phyloP scores from a whole-genome alignment of 2,797 vertebrate species.

The Cynopterus sphinx region DNA sequence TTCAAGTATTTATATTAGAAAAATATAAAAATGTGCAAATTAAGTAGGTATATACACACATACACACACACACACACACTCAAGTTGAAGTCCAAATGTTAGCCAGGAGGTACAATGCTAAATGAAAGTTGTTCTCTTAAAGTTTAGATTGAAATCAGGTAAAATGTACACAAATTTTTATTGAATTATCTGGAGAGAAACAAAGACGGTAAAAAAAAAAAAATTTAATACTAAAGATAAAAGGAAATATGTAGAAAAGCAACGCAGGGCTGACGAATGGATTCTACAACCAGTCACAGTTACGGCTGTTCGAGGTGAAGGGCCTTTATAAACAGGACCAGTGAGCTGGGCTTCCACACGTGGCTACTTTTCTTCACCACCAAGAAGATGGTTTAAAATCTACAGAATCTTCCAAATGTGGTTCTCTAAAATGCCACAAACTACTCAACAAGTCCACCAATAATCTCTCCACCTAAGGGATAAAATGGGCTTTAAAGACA shows the following conservation, averaged over 20 bases:
- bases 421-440: background rate
- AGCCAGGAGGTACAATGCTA: background rate
- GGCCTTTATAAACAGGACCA: background rate
- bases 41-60: background rate
- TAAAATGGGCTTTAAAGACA: background rate
- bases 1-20: background rate
- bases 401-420: background rate
- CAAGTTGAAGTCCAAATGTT: background rate
- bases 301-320: background rate
- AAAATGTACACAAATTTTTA: background rate
- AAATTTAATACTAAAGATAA: background rate
- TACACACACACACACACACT: too few relatives aligned
- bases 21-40: background rate
- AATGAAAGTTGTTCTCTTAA: background rate
- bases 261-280: background rate
- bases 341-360: background rate
- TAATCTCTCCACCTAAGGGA: background rate
- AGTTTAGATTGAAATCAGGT: background rate
- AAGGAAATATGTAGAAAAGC: background rate
- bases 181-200: background rate
- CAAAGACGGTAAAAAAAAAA: background rate
- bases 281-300: background rate
- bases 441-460: background rate
- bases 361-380: background rate
- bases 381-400: background rate